Percentiles rank a stretch among this genome's conserved stretches.
These are phyloP conservation scores for Paraplagusia blochii DNA, from an alignment of 2,113 vertebrate genomes.

Conservation along the genomic window DNA sequence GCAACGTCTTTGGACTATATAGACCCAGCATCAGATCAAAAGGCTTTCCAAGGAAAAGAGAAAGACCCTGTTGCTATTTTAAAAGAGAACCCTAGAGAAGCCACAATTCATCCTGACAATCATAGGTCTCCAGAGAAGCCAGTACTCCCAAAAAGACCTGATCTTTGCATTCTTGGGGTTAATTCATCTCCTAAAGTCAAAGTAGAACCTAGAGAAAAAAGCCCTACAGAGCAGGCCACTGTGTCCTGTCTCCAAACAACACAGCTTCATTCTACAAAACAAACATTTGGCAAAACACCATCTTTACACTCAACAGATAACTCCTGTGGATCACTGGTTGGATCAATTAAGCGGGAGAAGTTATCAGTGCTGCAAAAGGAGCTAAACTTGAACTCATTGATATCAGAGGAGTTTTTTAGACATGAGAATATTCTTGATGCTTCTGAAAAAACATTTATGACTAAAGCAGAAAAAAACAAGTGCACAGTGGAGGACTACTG, in stretches of 20 bases:
- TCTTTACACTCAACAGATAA: neutral
- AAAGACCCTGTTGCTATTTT: neutral
- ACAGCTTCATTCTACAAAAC: neutral
- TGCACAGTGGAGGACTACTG: neutral
- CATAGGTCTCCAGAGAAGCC: slow-evolving; percentile 37
- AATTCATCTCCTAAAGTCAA: slow-evolving; percentile 1
- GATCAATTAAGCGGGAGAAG: slow-evolving; percentile 72
- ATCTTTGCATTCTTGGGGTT: slow-evolving; percentile 50
- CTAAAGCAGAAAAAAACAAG: too few relatives aligned
- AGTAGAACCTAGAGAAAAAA: neutral
- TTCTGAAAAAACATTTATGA: neutral
- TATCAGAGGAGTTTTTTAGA: slow-evolving; percentile 6
- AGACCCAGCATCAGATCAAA: neutral
- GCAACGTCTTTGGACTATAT: neutral
- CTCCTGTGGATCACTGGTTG: slow-evolving; percentile 6
- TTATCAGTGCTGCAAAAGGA: slow-evolving; percentile 83
- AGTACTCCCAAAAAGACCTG: slow-evolving; percentile 65
- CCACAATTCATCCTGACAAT: neutral
- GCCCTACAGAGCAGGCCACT: neutral
- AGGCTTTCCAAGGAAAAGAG: neutral
- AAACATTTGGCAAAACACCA: neutral
- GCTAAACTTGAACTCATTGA: slow-evolving; percentile 76
- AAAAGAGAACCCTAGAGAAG: neutral
- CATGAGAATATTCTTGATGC: neutral
- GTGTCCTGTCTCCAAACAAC: neutral